Base-by-base conservation (phyloP, 2,797 vertebrate genomes). In the Falco cherrug region DNA sequence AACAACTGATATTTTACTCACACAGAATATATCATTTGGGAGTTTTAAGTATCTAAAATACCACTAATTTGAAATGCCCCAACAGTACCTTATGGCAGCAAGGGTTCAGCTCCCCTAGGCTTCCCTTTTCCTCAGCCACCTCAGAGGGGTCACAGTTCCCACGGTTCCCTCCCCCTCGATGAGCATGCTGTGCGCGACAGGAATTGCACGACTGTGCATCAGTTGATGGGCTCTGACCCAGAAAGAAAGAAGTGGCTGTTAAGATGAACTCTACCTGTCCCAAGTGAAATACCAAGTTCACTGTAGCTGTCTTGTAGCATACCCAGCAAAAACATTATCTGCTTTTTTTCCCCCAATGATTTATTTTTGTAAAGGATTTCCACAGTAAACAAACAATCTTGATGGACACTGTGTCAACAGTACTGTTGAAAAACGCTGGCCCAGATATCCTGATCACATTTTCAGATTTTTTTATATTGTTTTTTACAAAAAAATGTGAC, bases 121-220 rank as follows among this genome's bases (percentile, higher is more conserved):
- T 60, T 11, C 61, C 37, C 50, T 69, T 50, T 14, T 26, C 31
- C 59, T 28, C 24, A 3, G 60, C 13, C 26, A 50, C 37, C 63
- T 33, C 1, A 0, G 45, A 47, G 43, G 53, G 20, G 13, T 86
- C 89, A 76, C 63, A 25, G 31, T 71, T 78, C 76, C 76, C 53
- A 11, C 69, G 19, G 37, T 11, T 41, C 63, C 2, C 14, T 57
- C n/a, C 57, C 50, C 71, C 16, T 3, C 25, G 39, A 21, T 9
- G 53, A 39, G 77, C 19, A n/a, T 1, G 11, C 26, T 3, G 0
- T 4, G 6, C 1, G 0, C 60, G 33, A 45, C 21, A 3, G 63
- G 50, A 50, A 16, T 4, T 19, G 54, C n/a, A 6, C 13, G 54
- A 9, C 53, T 57, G 9, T 0, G 0, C 64, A 14, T 51, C n/a